Evolutionary conservation across 2,888 invertebrate genomes (phyloP), one percentile per base, ranked within the genome.

Genomic region (Ramazzottius varieornatus): DNA sequence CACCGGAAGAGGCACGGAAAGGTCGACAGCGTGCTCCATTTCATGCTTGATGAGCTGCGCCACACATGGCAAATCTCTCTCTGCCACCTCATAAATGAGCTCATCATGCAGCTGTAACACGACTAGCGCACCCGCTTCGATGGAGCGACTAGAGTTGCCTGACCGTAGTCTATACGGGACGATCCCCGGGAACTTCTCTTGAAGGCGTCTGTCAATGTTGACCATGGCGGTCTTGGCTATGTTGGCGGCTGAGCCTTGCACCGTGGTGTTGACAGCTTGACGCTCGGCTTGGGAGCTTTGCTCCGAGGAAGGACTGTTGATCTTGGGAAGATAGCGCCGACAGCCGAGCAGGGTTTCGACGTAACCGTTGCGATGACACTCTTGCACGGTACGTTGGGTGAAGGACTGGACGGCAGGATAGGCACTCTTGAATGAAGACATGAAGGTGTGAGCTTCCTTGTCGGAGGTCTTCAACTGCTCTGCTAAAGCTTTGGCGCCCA

Each of bases 211-310:
- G 70, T 90, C 84, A 71, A 93, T 83, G 64, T 80, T 79, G 33
- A 88, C 80, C 84, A 94, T 88, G 0, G 93, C 91, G 66, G 81
- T 83, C 76, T 98, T 98, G 0, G 88, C 86, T 63, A 98, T 83
- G 76, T 98, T 96, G 0, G 94, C 90, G 0, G 94, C 96, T 0
- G 94, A 91, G 0, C 94, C 96, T 78, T 98, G 96, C 65, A 98
- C 85, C 20, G 84, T 86, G 1, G 93, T 88, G 75, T 98, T 98
- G 0, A 98, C 82, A 20, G 93, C 92, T 80, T 94, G 93, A n/a
- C 96, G 81, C 76, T 92, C 91, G 0, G 90, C 87, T 79, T 89
- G 83, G 71, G 80, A 86, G 85, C 86, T 80, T 79, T 79, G 82
- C 66, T 81, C 78, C 33, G 79, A 75, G 33, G 76, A 71, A 69